phyloP scores from a whole-genome alignment of 2,797 vertebrate genomes.

The Neomorphus geoffroyi region DNA sequence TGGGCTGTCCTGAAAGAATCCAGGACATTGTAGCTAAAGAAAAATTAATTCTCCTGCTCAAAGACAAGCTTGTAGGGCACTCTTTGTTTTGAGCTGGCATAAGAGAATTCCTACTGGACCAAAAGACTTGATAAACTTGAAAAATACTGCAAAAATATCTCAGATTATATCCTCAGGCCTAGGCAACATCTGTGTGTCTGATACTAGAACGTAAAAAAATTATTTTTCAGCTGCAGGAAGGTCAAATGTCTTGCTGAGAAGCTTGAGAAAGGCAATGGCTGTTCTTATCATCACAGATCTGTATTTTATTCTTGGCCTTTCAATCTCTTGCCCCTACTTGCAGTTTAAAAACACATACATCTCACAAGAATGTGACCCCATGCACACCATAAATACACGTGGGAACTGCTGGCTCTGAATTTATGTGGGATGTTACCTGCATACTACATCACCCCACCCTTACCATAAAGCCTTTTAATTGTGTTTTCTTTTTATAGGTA shows the following conservation, averaged over 20 bases:
- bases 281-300: not conserved
- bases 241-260: not conserved
- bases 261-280: not conserved
- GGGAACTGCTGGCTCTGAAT: not conserved
- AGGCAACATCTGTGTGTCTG: not conserved
- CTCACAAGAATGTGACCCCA: not conserved
- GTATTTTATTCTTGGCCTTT: not conserved
- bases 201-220: not conserved
- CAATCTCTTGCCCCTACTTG: not conserved
- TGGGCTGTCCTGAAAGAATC: conserved; percentile 28
- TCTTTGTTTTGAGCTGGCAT: not conserved
- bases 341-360: not conserved
- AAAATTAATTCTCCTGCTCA: conserved; percentile 9
- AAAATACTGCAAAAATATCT: conserved; percentile 10
- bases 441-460: not conserved
- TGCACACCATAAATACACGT: not conserved
- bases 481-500: not conserved
- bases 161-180: not conserved
- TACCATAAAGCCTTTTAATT: not conserved
- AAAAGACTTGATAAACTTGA: not conserved
- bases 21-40: not conserved
- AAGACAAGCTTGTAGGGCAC: conserved; percentile 21
- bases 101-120: not conserved
- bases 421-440: not conserved
- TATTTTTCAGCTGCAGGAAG: not conserved